Evolutionary conservation across 2,888 invertebrate species (phyloP), one percentile per base, ranked within the genome.

Genomic region (Epinotia nisella): DNA sequence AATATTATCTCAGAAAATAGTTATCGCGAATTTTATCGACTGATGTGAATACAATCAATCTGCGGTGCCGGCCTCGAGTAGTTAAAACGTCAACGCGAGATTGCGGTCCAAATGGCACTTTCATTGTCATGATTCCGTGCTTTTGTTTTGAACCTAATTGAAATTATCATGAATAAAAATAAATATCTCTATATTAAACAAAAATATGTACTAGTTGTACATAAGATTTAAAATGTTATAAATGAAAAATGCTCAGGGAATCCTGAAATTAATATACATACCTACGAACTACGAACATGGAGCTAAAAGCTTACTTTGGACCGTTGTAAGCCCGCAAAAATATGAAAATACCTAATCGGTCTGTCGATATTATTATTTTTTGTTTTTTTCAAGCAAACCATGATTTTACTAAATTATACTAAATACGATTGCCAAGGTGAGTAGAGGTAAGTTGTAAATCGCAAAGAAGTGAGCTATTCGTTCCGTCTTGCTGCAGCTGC

Each of bases 401-500:
- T n/a, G n/a, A n/a, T n/a, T n/a, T n/a, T n/a, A n/a, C n/a, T n/a
- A n/a, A n/a, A n/a, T 49, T 7, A 49, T 35, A 49, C 41, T 41
- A 41, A 13, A 7, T n/a, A n/a, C n/a, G 7, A n/a, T n/a, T 49
- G 13, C 1, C n/a, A 49, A 49, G 15, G n/a, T 49, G 7, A 41
- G 41, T 13, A 41, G 49, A 49, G n/a, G 7, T n/a, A 49, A 3
- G 49, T 49, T 5, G 49, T 49, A n/a, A n/a, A 49, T 49, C n/a
- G n/a, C 49, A 7, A 35, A 64, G 61, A 71, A 49, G 21, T n/a
- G 60, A 55, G 55, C 53, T 60, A 56, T 75, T 75, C 78, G 76
- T 70, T 77, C 73, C 74, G 77, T 78, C 80, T 79, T 78, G 74
- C 76, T 76, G 72, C 77, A 75, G 74, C 76, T 76, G 70, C 77